Conservation (phyloP, 1,140 invertebrate species). For the Hyphantria cunea region DNA sequence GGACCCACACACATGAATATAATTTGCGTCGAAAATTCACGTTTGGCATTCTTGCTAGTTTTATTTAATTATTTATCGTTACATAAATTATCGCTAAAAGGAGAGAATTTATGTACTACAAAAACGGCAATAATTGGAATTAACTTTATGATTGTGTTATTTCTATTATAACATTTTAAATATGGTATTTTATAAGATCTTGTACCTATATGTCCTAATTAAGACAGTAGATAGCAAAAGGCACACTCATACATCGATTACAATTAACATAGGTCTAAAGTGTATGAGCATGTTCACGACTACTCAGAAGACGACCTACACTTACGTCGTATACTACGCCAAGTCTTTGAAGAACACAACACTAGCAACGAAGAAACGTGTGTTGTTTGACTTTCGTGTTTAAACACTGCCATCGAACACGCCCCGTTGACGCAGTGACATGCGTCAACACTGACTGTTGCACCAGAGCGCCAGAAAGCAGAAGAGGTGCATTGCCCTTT, state of each 20-base stretch:
- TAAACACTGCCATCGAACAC: constrained; percentile 43
- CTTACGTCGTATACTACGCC: not conserved
- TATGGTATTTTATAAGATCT: no score
- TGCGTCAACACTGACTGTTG: constrained; percentile 67
- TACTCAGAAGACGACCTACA: not conserved
- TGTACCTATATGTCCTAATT: no score
- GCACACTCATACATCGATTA: not conserved
- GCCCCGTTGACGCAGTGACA: constrained; percentile 72
- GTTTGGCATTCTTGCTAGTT: not conserved
- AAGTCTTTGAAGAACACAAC: constrained; percentile 7
- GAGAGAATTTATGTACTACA: no score
- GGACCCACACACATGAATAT: constrained; percentile 20
- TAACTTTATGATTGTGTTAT: not conserved
- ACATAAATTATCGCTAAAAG: no score
- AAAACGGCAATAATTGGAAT: not conserved
- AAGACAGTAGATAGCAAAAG: not conserved
- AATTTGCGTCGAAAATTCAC: not conserved
- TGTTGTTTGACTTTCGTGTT: not conserved
- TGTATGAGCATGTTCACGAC: not conserved
- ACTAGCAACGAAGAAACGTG: constrained; percentile 2
- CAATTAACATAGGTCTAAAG: not conserved
- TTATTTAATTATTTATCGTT: no score
- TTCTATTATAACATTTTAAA: no score
- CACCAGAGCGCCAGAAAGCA: constrained; percentile 57
- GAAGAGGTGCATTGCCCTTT: constrained; percentile 49